These are phyloP conservation scores for Cercopithecus mona DNA, from an alignment of 2,113 vertebrate species.

Conservation along the genomic window DNA sequence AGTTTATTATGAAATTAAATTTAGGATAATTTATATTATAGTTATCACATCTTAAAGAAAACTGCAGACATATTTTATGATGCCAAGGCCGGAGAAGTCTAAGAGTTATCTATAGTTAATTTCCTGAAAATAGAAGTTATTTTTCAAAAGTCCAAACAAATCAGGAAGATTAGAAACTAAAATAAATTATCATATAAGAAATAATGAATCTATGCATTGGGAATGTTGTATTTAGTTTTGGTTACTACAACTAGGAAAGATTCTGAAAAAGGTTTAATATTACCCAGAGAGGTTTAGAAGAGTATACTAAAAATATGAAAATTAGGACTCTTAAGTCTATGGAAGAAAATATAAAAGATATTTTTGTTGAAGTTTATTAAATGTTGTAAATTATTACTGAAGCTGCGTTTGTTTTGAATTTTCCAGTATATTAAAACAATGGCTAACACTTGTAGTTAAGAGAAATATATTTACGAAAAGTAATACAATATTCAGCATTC, in stretches of 20 bases:
- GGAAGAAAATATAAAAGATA: not conserved
- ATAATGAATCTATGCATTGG: not conserved
- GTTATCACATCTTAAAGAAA: not conserved
- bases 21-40: not conserved
- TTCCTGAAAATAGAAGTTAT: not conserved
- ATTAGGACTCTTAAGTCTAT: not conserved
- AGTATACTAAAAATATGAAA: not conserved
- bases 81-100: not conserved
- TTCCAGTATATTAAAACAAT: not conserved
- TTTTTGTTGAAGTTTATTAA: not conserved
- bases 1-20: not conserved
- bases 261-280: not conserved
- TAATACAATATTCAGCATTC: not conserved
- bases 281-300: not conserved
- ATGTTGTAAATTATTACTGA: not conserved
- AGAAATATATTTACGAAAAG: not conserved
- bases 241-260: not conserved
- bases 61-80: not conserved
- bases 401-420: not conserved
- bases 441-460: not conserved
- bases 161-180: not conserved
- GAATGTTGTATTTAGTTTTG: not conserved
- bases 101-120: not conserved
- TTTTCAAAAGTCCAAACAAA: not conserved
- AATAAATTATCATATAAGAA: not conserved